These are phyloP conservation scores for fruit fly (Drosophila melanogaster) DNA, from an alignment of 1,140 invertebrate genomes.

Conservation along the genomic window DNA sequence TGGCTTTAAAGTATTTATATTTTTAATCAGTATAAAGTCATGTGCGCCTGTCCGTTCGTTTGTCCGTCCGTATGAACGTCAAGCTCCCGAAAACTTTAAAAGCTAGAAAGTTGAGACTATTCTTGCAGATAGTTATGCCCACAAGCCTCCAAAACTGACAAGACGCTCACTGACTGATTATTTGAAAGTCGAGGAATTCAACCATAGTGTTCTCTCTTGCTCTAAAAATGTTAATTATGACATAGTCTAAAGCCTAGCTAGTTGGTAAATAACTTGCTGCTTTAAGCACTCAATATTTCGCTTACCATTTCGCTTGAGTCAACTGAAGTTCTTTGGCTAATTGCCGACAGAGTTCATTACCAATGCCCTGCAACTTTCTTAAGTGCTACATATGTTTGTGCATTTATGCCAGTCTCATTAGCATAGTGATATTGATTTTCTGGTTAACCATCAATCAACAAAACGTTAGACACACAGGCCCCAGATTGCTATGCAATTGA, in stretches of 20 bases:
- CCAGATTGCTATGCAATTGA: conserved; percentile 77
- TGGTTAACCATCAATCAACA: conserved; percentile 82
- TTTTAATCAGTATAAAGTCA: no score
- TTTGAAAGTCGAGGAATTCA: no score
- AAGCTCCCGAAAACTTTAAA: no score
- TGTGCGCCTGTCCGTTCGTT: no score
- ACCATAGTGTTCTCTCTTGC: no score
- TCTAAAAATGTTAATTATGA: no score
- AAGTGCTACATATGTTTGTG: conserved; percentile 13
- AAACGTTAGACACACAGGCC: conserved; percentile 62
- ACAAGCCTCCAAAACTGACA: no score
- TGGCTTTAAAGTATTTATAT: no score
- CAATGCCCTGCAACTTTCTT: conserved; percentile 44
- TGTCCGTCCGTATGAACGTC: no score
- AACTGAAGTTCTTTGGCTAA: conserved; percentile 32
- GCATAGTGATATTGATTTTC: conserved; percentile 82
- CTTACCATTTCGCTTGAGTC: background rate
- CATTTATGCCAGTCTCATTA: conserved; percentile 71
- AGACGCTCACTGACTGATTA: no score
- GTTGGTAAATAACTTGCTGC: background rate
- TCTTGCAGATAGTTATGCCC: no score
- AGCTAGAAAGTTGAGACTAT: no score
- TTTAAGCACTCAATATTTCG: background rate
- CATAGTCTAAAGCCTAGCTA: background rate
- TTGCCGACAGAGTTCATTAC: conserved; percentile 59